phyloP scores from a whole-genome alignment of 2,888 invertebrate genomes.

The Metellina segmentata region DNA sequence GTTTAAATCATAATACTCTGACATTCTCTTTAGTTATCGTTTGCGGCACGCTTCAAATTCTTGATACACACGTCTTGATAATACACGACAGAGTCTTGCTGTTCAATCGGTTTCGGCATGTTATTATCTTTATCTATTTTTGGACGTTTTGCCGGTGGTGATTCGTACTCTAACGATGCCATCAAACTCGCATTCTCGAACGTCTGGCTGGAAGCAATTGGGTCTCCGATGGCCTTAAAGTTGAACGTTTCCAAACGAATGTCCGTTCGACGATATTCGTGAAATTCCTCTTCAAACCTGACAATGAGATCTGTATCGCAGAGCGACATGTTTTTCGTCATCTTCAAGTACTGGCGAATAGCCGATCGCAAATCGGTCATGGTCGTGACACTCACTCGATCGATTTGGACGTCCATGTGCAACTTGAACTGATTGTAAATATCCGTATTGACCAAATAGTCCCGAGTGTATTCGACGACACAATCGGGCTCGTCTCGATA shows the following conservation, averaged over 20 bases:
- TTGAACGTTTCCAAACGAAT: neutral
- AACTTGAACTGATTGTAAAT: conserved; percentile 30
- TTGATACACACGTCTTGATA: conserved; percentile 7
- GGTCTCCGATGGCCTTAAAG: neutral
- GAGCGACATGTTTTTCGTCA: no score
- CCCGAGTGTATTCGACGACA: conserved; percentile 9
- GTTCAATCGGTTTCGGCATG: neutral
- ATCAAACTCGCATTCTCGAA: no score
- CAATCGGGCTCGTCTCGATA: conserved; percentile 8
- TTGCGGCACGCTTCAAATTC: neutral
- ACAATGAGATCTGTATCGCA: no score
- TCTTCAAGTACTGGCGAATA: conserved; percentile 21
- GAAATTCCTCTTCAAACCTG: conserved; percentile 33
- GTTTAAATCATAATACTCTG: conserved; percentile 9
- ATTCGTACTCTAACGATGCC: no score
- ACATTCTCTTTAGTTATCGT: neutral
- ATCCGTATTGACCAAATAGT: no score
- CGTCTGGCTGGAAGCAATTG: neutral
- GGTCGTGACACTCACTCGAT: neutral
- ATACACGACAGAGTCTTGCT: conserved; percentile 10
- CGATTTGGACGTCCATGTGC: conserved; percentile 22
- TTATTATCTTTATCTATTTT: neutral
- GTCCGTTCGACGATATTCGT: neutral
- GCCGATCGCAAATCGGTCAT: conserved; percentile 32
- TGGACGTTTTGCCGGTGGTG: neutral